These are phyloP conservation scores for Mustelus asterias DNA, from an alignment of 2,113 vertebrate genomes.

Conservation along the genomic window DNA sequence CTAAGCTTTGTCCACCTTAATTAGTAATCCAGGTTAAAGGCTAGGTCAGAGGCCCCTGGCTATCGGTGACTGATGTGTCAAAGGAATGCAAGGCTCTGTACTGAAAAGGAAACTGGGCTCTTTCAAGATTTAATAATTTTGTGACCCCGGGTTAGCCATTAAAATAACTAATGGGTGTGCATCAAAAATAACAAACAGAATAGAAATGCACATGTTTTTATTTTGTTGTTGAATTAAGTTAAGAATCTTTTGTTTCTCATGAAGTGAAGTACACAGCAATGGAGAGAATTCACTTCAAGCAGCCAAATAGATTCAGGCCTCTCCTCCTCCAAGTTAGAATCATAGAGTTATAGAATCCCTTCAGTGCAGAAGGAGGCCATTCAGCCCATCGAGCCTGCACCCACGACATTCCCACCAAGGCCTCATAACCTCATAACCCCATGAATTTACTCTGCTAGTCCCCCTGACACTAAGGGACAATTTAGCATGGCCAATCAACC, in stretches of 20 bases:
- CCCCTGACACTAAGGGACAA: too few relatives aligned
- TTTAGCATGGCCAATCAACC: too few relatives aligned
- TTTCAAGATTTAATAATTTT: constrained; percentile 59
- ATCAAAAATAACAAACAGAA: constrained; percentile 22
- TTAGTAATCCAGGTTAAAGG: constrained; percentile 63
- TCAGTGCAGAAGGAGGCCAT: too few relatives aligned
- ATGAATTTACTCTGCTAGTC: too few relatives aligned
- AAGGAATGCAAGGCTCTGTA: constrained; percentile 52
- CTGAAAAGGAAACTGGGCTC: constrained; percentile 54
- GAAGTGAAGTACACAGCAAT: neutral
- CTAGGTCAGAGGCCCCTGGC: constrained; percentile 57
- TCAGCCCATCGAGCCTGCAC: too few relatives aligned
- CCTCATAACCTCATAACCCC: too few relatives aligned
- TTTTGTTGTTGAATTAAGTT: neutral
- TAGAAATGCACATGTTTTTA: neutral
- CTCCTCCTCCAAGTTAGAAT: neutral
- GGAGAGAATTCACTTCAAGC: neutral
- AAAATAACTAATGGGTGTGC: constrained; percentile 46
- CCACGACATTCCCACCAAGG: too few relatives aligned
- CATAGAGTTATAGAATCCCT: too few relatives aligned
- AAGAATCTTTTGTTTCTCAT: neutral
- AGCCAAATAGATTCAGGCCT: neutral
- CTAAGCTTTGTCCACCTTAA: constrained; percentile 64
- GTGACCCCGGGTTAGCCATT: constrained; percentile 56
- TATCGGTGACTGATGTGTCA: constrained; percentile 55